Evolutionary conservation across 1,140 invertebrate species (phyloP), one percentile per base, ranked within the genome.

Genomic region (Papilio xuthus): DNA sequence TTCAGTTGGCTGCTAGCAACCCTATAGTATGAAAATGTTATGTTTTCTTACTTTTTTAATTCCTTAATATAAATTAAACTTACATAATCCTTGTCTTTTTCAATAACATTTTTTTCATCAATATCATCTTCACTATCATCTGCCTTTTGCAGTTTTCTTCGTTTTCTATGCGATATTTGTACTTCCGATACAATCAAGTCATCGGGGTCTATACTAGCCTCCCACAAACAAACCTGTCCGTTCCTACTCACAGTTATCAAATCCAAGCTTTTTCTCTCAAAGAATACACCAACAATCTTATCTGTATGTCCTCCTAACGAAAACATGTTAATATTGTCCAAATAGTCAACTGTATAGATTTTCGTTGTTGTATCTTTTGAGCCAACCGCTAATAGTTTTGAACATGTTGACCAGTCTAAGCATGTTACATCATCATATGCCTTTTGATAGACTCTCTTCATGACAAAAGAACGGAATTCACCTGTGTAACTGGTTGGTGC

Each of bases 321-420:
- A 84, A 95, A 96, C 32, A 95, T 95, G 26, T 95, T 95, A 82
- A 98, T 96, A 85, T 99, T 98, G 15, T 94, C 93, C 77, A 95
- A 96, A 83, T 96, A 96, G 74, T 97, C 95, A 0, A 98, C 88
- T 10, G 96, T 95, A 89, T 97, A 98, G 18, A 99, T 94, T 89
- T 96, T 96, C 0, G 96, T 96, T n/a, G 96, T 95, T 86, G 96
- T 98, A 91, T 99, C 98, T 89, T 97, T 97, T 3, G 97, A 97
- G 1, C 98, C 98, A 53, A 97, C 96, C 78, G 97, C 96, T 37
- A 99, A 90, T 28, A 98, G 93, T 83, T 96, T 97, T 0, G 98
- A 99, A 93, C 99, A 98, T 60, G 95, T 95, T 0, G 98, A 98
- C 99, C 99, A 99, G 91, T 98, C 96, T 23, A 99, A 84, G 88